Conservation (phyloP, 2,113 vertebrate genomes). For the Platichthys flesus region DNA sequence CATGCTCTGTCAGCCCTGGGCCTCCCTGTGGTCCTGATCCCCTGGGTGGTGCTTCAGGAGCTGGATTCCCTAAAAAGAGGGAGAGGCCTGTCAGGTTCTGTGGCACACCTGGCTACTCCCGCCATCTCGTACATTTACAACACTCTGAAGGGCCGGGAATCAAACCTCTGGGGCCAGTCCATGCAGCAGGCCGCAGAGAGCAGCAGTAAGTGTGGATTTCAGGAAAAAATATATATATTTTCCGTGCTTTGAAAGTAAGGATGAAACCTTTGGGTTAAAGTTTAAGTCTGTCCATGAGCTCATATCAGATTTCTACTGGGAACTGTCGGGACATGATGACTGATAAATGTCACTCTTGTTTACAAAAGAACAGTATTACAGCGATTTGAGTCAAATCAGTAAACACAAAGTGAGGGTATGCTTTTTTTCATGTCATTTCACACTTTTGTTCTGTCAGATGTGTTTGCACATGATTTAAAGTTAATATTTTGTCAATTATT, state of each 20-base stretch:
- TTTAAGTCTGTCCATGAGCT: neutral
- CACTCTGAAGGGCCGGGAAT: conserved; percentile 85
- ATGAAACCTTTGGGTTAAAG: no score
- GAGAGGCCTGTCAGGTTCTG: conserved; percentile 80
- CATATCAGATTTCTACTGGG: neutral
- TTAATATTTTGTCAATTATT: no score
- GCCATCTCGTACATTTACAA: conserved; percentile 91
- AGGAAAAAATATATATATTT: neutral
- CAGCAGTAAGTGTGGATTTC: conserved; percentile 81
- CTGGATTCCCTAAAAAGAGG: conserved; percentile 90
- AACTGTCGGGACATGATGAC: neutral
- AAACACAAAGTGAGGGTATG: neutral
- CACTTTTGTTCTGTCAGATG: neutral
- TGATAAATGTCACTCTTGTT: neutral
- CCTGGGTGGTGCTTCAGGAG: conserved; percentile 96
- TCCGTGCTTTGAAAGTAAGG: neutral
- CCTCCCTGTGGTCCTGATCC: conserved; percentile 87
- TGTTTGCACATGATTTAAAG: neutral
- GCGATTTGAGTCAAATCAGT: neutral
- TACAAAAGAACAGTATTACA: neutral
- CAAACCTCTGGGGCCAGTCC: conserved; percentile 90
- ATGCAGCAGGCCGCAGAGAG: conserved; percentile 91
- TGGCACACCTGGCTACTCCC: conserved; percentile 86
- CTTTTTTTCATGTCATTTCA: neutral
- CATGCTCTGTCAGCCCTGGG: conserved; percentile 77